A percentile compares a stretch with the other conserved stretches of the same genome.
These are phyloP conservation scores for Procambarus virginalis DNA, from an alignment of 1,140 invertebrate genomes.

Conservation along the genomic window DNA sequence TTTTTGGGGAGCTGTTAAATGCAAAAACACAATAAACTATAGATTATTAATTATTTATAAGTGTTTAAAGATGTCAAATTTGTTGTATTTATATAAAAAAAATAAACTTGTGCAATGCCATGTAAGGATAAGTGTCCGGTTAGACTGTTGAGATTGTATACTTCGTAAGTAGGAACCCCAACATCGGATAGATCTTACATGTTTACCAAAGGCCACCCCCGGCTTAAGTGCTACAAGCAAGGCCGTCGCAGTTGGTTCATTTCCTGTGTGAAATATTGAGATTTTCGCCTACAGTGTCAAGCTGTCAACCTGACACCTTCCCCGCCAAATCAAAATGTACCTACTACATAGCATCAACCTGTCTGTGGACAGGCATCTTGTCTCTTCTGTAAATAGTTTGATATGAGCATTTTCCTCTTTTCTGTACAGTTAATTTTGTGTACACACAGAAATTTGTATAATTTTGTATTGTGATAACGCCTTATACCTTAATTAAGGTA, in stretches of 20 bases:
- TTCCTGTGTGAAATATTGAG: slow-evolving; percentile 38
- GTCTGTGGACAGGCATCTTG: not conserved
- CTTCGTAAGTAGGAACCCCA: not conserved
- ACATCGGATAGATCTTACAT: not conserved
- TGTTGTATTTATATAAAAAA: slow-evolving; percentile 17
- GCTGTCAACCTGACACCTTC: slow-evolving; percentile 37
- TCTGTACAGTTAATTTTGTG: slow-evolving; percentile 59
- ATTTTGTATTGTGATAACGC: slow-evolving; percentile 61
- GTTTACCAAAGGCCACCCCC: not conserved
- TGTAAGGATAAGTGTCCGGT: slow-evolving; percentile 28
- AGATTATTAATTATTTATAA: slow-evolving; percentile 23
- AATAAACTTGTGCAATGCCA: slow-evolving; percentile 41
- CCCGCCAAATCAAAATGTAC: slow-evolving; percentile 59
- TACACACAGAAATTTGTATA: slow-evolving; percentile 61
- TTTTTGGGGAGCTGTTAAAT: not conserved
- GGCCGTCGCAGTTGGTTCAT: slow-evolving; percentile 31
- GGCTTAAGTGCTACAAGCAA: not conserved
- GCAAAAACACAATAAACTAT: not conserved
- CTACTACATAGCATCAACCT: slow-evolving; percentile 42
- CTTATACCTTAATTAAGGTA: slow-evolving; percentile 50
- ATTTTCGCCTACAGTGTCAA: slow-evolving; percentile 33
- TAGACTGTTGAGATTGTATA: slow-evolving; percentile 1
- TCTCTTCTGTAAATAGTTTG: slow-evolving; percentile 39
- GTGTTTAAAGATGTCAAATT: slow-evolving; percentile 17
- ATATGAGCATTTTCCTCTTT: slow-evolving; percentile 24